Conservation (phyloP, 2,888 invertebrate species). For the Lampropteryx suffumata region DNA sequence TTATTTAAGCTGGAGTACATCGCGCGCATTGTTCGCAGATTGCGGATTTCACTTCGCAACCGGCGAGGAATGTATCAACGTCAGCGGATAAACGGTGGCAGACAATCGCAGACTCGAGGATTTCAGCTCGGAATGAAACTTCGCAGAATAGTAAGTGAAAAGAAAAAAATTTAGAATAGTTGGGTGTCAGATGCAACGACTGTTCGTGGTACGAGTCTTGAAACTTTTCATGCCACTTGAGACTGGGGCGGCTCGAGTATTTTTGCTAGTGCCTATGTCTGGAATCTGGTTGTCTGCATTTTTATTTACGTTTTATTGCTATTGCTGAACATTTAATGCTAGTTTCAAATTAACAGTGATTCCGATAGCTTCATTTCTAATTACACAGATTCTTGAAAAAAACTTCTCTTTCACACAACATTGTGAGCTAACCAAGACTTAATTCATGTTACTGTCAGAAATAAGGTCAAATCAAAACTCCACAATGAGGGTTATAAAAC, state of each 20-base stretch:
- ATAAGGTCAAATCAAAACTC: too few relatives aligned
- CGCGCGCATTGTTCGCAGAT: slow-evolving; percentile 55
- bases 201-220: slow-evolving; percentile 62
- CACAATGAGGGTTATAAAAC: neutral
- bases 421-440: too few relatives aligned
- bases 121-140: slow-evolving; percentile 66
- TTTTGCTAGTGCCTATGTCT: slow-evolving; percentile 32
- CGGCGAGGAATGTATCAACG: slow-evolving; percentile 60
- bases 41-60: slow-evolving; percentile 46
- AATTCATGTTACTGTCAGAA: too few relatives aligned
- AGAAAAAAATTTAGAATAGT: slow-evolving; percentile 62
- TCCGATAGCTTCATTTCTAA: too few relatives aligned
- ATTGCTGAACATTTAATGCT: too few relatives aligned
- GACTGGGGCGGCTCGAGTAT: slow-evolving; percentile 35
- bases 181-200: slow-evolving; percentile 76
- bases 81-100: slow-evolving; percentile 53
- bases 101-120: slow-evolving; percentile 49
- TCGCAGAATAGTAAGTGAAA: slow-evolving; percentile 65
- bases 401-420: too few relatives aligned
- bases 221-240: slow-evolving; percentile 55
- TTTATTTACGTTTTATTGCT: slow-evolving; percentile 5
- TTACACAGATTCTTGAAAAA: too few relatives aligned
- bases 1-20: slow-evolving; percentile 51
- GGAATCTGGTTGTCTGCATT: neutral
- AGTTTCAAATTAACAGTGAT: too few relatives aligned